Evolutionary conservation across 1,140 invertebrate species (phyloP), one percentile per base, ranked within the genome.

Genomic region (Bombus confusus): DNA sequence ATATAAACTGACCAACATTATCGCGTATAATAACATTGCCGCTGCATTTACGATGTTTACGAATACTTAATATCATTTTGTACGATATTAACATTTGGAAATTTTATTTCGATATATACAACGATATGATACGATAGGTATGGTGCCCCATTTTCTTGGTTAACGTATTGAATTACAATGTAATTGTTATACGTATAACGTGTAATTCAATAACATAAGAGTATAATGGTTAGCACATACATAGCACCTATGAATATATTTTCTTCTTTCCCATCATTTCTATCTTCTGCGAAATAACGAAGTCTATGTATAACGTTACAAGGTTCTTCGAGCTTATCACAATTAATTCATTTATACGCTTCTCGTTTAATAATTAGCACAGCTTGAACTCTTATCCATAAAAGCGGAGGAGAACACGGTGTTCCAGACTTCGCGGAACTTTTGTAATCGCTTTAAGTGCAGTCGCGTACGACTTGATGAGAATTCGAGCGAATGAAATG

Each of bases 371-470:
- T 88, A 88, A 89, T 88, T 89, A 88, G 69, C 77, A 69, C 77
- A 74, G 80, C 62, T 88, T 88, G 85, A 89, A 86, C 52, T 89
- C 82, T 73, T 76, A 73, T 76, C 83, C 74, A 69, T 75, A 62
- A 52, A 73, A 79, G 87, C 64, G 64, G 77, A 82, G 52, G 74
- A 62, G 74, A 62, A 82, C 62, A 82, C 74, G 41, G 22, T 15
- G n/a, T 22, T 69, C 62, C 64, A 37, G 66, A 79, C 79, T 41
- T 66, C 80, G 74, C 1, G 73, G 77, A 88, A 89, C 87, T 89
- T 89, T 89, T 89, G 87, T 88, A 89, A 89, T 89, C 88, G 80
- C 87, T 89, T 89, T 88, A 89, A 89, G 88, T 89, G 88, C 88
- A 82, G 87, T 86, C 83, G 87, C 87, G 74, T 89, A 85, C 79